These are phyloP conservation scores for Candidula unifasciata DNA, from an alignment of 2,888 invertebrate genomes.

Conservation along the genomic window DNA sequence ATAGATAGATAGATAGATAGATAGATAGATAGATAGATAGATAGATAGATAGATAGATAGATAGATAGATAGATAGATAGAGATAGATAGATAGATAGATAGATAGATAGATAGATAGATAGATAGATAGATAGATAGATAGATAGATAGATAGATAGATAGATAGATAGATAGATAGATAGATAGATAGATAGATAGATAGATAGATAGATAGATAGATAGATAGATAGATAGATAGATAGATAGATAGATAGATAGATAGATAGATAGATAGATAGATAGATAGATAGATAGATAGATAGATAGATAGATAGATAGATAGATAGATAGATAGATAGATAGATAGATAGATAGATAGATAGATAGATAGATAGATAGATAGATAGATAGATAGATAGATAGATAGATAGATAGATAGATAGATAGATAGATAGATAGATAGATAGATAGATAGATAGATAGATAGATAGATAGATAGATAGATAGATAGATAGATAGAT, in stretches of 20 bases:
- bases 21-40: conserved; percentile 21
- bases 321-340: conserved; percentile 21
- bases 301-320: conserved; percentile 21
- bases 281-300: too few relatives aligned
- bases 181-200: conserved; percentile 13
- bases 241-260: neutral
- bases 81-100: too few relatives aligned
- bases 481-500: conserved; percentile 5
- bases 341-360: too few relatives aligned
- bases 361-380: too few relatives aligned
- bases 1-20: conserved; percentile 21
- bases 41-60: conserved; percentile 21
- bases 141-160: conserved; percentile 21
- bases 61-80: too few relatives aligned
- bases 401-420: too few relatives aligned
- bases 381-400: too few relatives aligned
- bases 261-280: conserved; percentile 1
- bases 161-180: too few relatives aligned
- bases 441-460: conserved; percentile 21
- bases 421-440: conserved; percentile 21
- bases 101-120: too few relatives aligned
- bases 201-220: neutral
- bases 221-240: neutral
- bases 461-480: too few relatives aligned
- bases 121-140: too few relatives aligned